Conservation (phyloP, 2,888 invertebrate genomes). For the Callyntrura sp. region DNA sequence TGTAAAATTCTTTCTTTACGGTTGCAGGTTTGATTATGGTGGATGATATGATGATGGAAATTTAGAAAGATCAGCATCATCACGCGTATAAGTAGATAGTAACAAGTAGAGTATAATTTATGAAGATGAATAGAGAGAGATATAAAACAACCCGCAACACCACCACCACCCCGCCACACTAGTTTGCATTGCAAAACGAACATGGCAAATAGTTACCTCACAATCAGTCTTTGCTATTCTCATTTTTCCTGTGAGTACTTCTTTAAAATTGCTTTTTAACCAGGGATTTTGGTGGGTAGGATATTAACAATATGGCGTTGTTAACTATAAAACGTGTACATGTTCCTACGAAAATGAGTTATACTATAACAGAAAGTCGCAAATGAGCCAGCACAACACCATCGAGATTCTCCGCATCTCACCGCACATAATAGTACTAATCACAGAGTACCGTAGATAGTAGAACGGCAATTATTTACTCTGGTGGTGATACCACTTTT, state of each 20-base stretch:
- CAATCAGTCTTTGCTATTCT: background rate
- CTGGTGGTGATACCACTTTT: conserved; percentile 55
- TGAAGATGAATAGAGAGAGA: background rate
- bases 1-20: background rate
- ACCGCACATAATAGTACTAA: conserved; percentile 1
- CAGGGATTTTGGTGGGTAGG: background rate
- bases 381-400: background rate
- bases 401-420: conserved; percentile 23
- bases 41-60: background rate
- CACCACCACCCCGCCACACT: background rate
- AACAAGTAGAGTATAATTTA: conserved; percentile 16
- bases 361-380: background rate
- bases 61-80: background rate
- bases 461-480: conserved; percentile 17
- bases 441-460: conserved; percentile 12
- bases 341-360: no score
- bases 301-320: background rate
- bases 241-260: background rate
- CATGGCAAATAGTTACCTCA: background rate
- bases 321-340: background rate
- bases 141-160: conserved; percentile 17
- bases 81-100: background rate
- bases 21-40: background rate
- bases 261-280: background rate
- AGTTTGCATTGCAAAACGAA: background rate